Evolutionary conservation across 35 echinoderm and acorn worm species (phyloP), one percentile per base, ranked within the genome.

Genomic region (Ophiothrix spiculata): DNA sequence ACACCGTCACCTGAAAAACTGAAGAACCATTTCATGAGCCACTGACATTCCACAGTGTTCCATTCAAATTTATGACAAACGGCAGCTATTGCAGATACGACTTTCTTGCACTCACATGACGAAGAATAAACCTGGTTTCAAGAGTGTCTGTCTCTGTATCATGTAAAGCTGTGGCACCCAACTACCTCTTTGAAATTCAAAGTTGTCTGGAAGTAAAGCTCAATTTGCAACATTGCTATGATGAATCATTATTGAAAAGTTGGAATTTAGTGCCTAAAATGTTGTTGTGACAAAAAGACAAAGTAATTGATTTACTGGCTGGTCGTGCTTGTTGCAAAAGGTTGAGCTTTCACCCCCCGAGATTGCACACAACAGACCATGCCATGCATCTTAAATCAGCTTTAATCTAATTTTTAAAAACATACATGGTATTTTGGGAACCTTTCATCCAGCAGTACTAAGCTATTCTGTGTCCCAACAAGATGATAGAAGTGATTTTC

Each of bases 401-500:
- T 32, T 32, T 74, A 19, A 74, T 74, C 33, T 21, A 74, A 6
- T 74, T 74, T n/a, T 29, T 19, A 38, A 23, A 46, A 29, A 54
- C 86, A 64, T 81, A 88, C 86, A 10, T 38, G 25, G 28, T 73
- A 73, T 17, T 81, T 64, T 69, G 86, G 86, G 25, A 81, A 81
- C 74, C 86, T 88, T 36, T 80, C 77, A 74, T 88, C 86, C 25
- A 88, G 35, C 14, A 88, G 35, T 1, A 88, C n/a, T 54, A 88
- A 8, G 12, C 39, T 36, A 76, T 88, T 36, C 38, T 88, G 78
- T 12, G 86, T 88, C 28, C 77, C 86, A n/a, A 88, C 77, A 80
- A 88, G 79, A 36, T 88, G 86, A 32, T 64, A 88, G 54, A 74
- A 88, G 56, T 88, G 39, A 76, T 88, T 88, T 32, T 34, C 81